Base-by-base conservation (phyloP, 2,888 invertebrate genomes). In the Eristalis intricaria region DNA sequence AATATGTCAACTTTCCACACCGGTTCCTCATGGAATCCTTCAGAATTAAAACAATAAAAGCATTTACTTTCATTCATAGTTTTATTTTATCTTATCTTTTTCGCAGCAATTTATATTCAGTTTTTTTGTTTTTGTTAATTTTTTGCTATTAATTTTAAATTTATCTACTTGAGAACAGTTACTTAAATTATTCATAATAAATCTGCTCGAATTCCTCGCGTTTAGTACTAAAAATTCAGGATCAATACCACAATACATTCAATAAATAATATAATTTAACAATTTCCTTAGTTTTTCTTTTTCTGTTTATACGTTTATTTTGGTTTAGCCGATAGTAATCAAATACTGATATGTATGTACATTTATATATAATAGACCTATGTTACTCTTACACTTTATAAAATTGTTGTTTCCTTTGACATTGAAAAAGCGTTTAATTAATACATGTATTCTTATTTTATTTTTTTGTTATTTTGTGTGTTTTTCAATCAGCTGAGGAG, bases 321-420 rank as follows among this genome's bases (percentile, higher is more conserved):
- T 8, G 50, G 50, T 50, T 40, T 63, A 68, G 63, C 73, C 35
- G 23, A 64, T 66, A 66, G 68, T 70, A 71, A 38, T 35, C 35
- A 75, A 50, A 80, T 65, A 74, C 50, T 87, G 83, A 84, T 87
- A 87, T 87, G 83, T 87, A 87, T 83, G 83, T 87, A 87, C 87
- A 87, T 73, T 73, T 76, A 78, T 70, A 40, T 75, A 75, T 60
- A 60, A 74, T 60, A 69, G 40, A 58, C 19, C 32, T 74, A 74
- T 1, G 4, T 40, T 69, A 65, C 13, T 60, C 56, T 78, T 65
- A 73, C 29, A 43, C 19, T 56, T 79, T 71, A 58, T 56, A 79
- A 63, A 71, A n/a, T 65, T 50, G 38, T 38, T 71, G 32, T 56
- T 29, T 60, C 60, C 66, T 68, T 70, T 60, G 60, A 74, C 43